Percentiles rank a stretch among this genome's conserved stretches.
Conservation (phyloP, 2,797 vertebrate species). For the Anguilla marmorata region DNA sequence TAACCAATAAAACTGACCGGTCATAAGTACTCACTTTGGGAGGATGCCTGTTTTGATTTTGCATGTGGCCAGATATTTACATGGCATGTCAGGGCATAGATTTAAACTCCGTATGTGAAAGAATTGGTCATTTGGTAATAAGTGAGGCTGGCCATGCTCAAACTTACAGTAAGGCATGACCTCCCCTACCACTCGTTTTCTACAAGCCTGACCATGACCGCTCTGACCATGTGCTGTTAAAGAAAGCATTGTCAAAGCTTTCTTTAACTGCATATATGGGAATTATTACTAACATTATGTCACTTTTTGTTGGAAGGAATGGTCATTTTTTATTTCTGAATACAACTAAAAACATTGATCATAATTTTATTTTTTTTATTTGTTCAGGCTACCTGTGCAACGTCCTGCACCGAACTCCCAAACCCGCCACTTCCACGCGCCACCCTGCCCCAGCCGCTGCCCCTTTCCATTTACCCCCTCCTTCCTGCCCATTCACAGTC, state of each 20-base stretch:
- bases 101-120: background rate
- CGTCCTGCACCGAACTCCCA: slow-evolving; percentile 73
- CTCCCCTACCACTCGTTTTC: background rate
- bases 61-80: slow-evolving; percentile 7
- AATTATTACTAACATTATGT: background rate
- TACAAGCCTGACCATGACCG: background rate
- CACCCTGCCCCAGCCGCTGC: background rate
- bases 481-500: background rate
- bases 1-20: background rate
- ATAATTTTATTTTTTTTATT: slow-evolving; percentile 82
- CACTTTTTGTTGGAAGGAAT: slow-evolving; percentile 73
- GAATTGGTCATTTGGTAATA: background rate
- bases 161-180: background rate
- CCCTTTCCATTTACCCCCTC: background rate
- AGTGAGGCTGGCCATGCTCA: background rate
- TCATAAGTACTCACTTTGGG: background rate
- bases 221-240: background rate
- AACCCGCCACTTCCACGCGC: background rate
- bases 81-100: background rate
- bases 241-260: background rate
- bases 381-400: slow-evolving; percentile 96
- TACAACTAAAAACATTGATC: background rate
- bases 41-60: background rate
- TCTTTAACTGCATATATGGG: background rate
- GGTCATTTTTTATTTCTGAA: slow-evolving; percentile 71